These are phyloP conservation scores for Neodiprion lecontei DNA, from an alignment of 1,140 invertebrate genomes.

Conservation along the genomic window DNA sequence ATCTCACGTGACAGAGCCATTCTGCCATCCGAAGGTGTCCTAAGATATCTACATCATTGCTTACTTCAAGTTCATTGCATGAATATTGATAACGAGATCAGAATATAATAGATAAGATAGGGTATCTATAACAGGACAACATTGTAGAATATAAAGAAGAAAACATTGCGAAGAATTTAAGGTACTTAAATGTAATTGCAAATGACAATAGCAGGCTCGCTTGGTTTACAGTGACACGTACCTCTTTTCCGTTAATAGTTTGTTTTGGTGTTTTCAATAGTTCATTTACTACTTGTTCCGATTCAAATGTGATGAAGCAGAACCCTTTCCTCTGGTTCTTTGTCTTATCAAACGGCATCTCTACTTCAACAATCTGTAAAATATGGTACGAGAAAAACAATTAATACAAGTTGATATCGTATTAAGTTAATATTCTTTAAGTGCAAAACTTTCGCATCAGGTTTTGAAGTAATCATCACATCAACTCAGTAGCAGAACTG, in stretches of 20 bases:
- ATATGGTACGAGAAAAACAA: constrained; percentile 33
- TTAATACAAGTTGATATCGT: constrained; percentile 2
- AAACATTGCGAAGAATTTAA: not conserved
- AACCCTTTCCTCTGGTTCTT: constrained; percentile 96
- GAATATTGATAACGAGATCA: not conserved
- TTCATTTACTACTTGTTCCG: constrained; percentile 90
- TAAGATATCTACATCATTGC: constrained; percentile 47
- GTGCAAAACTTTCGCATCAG: constrained; percentile 19
- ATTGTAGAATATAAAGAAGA: no score
- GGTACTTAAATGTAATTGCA: not conserved
- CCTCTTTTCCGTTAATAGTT: constrained; percentile 90
- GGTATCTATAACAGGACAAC: no score
- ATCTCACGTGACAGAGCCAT: constrained; percentile 50
- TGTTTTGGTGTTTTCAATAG: constrained; percentile 90
- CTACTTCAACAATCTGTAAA: constrained; percentile 87
- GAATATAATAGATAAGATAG: no score
- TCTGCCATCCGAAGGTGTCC: constrained; percentile 56
- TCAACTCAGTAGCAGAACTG: constrained; percentile 16
- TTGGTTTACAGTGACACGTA: constrained; percentile 47
- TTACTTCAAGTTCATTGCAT: constrained; percentile 11
- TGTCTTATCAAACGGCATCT: constrained; percentile 95
- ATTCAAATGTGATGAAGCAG: constrained; percentile 95
- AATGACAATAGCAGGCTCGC: no score
- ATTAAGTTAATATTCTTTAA: constrained; percentile 20
- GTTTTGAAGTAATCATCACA: not conserved